Evolutionary conservation across 1,140 invertebrate species (phyloP), one percentile per base, ranked within the genome.

Genomic region (Pygmarrhopalites habei): DNA sequence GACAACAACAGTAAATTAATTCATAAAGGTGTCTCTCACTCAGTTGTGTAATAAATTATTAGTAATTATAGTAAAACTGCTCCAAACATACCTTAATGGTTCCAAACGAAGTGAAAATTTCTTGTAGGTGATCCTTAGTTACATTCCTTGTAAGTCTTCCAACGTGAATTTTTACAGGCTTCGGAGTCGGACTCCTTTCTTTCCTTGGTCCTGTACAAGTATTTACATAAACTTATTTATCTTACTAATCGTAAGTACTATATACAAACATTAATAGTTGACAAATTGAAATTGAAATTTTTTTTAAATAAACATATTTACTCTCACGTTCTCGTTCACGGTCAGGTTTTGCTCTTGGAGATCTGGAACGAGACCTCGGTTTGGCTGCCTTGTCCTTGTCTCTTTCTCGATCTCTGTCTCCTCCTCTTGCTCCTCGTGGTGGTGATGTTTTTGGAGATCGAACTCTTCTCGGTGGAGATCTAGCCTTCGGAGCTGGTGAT

Each of bases 101-200:
- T 21, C 95, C 95, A 77, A 95, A 98, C 25, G 85, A 85, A 5
- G 88, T 85, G 75, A 99, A 99, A 68, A 99, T 98, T 78, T 99
- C 96, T 66, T 84, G 77, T 21, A 98, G 83, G 75, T 99, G 95
- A 78, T 71, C 92, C 75, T 87, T 88, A 53, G 86, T 92, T 0
- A 98, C 89, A 77, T 97, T 98, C 28, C 92, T 78, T 0, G 93
- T 95, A 29, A 98, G 75, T 23, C 88, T 83, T 1, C 92, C 92
- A 66, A 98, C 86, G 74, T 97, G 92, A 72, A 96, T 94, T 74
- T 95, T 90, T 17, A 87, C 86, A 1, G 90, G 89, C 49, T 88
- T 83, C 1, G 90, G 90, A 35, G 88, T 88, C 1, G 90, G 88
- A 2, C 90, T 91, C 47, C 88, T 81, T 71, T 89, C 86, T 15